Evolutionary conservation across 2,888 invertebrate species (phyloP), one percentile per base, ranked within the genome.

Genomic region (Gonocerus acuteangulatus): DNA sequence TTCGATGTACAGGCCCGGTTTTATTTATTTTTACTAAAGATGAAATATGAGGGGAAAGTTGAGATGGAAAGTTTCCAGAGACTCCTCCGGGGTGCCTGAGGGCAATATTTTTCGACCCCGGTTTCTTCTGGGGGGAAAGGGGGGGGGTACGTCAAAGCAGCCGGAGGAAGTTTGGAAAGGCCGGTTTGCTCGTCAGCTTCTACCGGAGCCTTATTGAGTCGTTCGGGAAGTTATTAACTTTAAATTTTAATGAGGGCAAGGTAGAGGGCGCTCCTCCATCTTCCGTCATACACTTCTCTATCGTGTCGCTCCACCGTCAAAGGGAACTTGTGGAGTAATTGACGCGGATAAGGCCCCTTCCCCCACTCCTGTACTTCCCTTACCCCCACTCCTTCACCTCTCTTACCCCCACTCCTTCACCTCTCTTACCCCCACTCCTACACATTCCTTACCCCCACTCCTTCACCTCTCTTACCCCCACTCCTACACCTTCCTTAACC

Each of bases 161-260:
- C 27, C 27, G 9, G 36, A 51, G 51, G 19, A 18, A 34, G 19
- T 19, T 36, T 27, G 27, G 27, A 27, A 27, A 27, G 27, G 27
- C 27, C 27, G 27, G 27, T 9, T 27, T 27, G 27, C 27, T 27
- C 27, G 27, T 27, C 27, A 27, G 27, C 27, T 34, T 36, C 21
- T 32, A 16, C 18, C 32, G 13, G 34, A n/a, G 51, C 32, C 51
- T 51, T 51, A 51, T 51, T 51, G 51, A 51, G 51, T 51, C 51
- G 32, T 51, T 51, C 36, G 51, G 51, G 51, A 51, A 54, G 54
- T 54, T 54, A 54, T 54, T 54, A 54, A 54, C 54, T 54, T 54
- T 54, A 42, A 42, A 54, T 54, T 54, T 54, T 54, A 54, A 54
- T 54, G 54, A 54, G 54, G 54, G 51, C 21, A 39, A 39, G 27